Conservation (phyloP, 2,888 invertebrate species). For the Dolichopus griseipennis region DNA sequence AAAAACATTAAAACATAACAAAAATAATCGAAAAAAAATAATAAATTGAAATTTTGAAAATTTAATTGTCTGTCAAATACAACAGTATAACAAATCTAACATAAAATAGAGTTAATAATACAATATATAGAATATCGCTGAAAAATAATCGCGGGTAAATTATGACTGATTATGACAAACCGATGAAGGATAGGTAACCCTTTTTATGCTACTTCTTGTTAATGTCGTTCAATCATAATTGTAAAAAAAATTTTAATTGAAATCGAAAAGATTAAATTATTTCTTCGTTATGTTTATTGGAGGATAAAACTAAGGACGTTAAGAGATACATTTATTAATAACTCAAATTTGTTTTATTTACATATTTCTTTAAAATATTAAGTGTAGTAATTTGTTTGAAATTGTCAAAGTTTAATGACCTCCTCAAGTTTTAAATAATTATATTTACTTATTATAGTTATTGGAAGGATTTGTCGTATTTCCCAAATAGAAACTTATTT, state of each 20-base stretch:
- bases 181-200: neutral
- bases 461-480: too few relatives aligned
- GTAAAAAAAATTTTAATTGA: neutral
- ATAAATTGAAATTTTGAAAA: neutral
- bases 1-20: neutral
- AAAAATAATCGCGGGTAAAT: neutral
- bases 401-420: too few relatives aligned
- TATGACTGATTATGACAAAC: slow-evolving; percentile 6
- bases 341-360: too few relatives aligned
- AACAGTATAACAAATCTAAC: neutral
- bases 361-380: too few relatives aligned
- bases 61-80: neutral
- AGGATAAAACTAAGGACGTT: too few relatives aligned
- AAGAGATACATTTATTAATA: too few relatives aligned
- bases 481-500: too few relatives aligned
- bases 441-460: too few relatives aligned
- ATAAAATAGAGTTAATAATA: neutral
- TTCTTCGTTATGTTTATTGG: too few relatives aligned
- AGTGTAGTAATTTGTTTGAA: too few relatives aligned
- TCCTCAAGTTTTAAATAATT: too few relatives aligned
- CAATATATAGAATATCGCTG: neutral
- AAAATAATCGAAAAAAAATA: too few relatives aligned
- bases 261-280: neutral
- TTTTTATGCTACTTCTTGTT: neutral
- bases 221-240: neutral